Evolutionary conservation across 2,113 vertebrate species (phyloP).

Genomic region (Ictidomys tridecemlineatus): DNA sequence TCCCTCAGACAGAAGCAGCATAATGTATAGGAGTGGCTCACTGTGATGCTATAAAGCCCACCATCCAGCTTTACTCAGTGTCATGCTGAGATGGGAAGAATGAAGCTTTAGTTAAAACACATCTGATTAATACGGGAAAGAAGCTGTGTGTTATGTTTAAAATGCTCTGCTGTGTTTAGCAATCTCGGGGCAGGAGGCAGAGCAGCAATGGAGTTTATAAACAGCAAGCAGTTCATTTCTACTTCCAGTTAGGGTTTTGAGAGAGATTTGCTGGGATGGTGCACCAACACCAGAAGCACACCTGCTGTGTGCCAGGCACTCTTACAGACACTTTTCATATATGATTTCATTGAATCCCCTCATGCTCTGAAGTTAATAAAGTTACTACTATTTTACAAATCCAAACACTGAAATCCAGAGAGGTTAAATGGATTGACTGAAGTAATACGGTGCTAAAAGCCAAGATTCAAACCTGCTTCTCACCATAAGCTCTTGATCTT

Average conservation of each 20-base stretch:
- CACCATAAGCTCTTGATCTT: background rate
- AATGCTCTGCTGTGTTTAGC: constrained; percentile 23
- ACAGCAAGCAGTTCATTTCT: constrained; percentile 33
- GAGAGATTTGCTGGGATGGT: background rate
- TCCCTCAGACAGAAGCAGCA: background rate
- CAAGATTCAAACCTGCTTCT: background rate
- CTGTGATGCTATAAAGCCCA: constrained; percentile 24
- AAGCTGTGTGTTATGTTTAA: constrained; percentile 17
- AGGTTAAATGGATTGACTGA: background rate
- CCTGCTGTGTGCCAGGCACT: background rate
- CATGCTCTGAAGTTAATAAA: background rate
- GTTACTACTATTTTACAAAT: background rate
- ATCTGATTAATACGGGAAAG: constrained; percentile 46
- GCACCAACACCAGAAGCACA: background rate
- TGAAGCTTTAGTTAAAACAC: constrained; percentile 5
- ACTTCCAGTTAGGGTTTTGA: constrained; percentile 36
- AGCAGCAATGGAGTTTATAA: constrained; percentile 3
- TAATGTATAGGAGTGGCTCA: constrained; percentile 11
- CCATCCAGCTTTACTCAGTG: constrained; percentile 6
- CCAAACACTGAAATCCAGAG: background rate
- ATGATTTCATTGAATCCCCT: background rate
- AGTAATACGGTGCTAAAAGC: background rate
- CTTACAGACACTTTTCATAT: background rate
- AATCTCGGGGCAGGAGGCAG: background rate
- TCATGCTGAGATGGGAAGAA: background rate